Conservation (phyloP, 2,113 vertebrate species). For the Philantomba maxwellii region DNA sequence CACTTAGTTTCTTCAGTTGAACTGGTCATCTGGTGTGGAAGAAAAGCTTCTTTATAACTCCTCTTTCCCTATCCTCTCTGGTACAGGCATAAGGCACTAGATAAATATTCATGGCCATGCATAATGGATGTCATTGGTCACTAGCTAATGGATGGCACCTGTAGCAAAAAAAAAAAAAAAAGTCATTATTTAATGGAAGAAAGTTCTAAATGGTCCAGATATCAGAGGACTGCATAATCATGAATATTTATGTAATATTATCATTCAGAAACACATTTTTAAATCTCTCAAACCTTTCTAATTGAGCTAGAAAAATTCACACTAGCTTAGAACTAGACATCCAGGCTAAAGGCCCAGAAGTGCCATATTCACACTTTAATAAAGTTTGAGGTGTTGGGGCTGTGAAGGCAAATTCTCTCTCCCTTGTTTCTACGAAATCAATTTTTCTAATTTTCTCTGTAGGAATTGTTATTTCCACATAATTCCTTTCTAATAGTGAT, state of each 20-base stretch:
- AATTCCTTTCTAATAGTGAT: background rate
- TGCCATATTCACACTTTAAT: background rate
- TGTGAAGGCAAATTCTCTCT: background rate
- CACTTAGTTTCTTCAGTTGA: background rate
- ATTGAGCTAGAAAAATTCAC: background rate
- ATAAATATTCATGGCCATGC: background rate
- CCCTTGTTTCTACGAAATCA: background rate
- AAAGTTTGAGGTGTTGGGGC: background rate
- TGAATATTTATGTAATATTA: conserved; percentile 29
- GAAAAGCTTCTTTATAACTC: background rate
- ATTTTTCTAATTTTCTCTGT: background rate
- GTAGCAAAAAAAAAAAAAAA: background rate
- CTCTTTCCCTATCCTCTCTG: background rate
- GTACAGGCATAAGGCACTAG: background rate
- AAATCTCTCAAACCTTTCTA: conserved; percentile 23
- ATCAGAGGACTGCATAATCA: background rate
- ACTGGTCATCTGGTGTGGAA: background rate
- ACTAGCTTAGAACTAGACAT: background rate
- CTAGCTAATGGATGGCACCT: background rate
- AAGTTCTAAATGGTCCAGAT: conserved; percentile 16
- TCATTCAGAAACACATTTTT: background rate
- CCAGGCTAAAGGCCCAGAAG: background rate
- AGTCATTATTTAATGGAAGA: background rate
- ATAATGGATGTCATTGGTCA: background rate
- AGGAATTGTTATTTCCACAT: background rate